Conservation (phyloP, 2,797 vertebrate genomes). For the Malurus leucopterus region DNA sequence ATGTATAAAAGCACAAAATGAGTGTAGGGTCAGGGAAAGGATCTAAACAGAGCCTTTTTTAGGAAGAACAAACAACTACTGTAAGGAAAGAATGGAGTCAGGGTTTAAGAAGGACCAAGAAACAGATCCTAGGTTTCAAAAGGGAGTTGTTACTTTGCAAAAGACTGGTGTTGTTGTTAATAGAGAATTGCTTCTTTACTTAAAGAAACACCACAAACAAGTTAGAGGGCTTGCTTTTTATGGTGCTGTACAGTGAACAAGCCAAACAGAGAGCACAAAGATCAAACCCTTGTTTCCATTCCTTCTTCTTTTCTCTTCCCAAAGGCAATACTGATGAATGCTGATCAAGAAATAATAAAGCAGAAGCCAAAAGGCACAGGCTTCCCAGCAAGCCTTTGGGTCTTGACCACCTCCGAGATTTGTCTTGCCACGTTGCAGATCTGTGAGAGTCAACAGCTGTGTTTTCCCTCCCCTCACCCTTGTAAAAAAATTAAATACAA, state of each 20-base stretch:
- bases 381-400: neutral
- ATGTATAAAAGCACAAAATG: neutral
- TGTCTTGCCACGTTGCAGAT: neutral
- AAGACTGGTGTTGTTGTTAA: neutral
- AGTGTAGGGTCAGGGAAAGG: neutral
- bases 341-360: constrained; percentile 3
- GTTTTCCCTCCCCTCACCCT: neutral
- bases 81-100: neutral
- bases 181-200: neutral
- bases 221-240: neutral
- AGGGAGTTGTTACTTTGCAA: neutral
- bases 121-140: neutral
- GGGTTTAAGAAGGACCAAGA: neutral
- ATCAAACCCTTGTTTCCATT: neutral
- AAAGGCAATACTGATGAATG: neutral
- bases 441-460: neutral
- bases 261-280: neutral
- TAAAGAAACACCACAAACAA: neutral
- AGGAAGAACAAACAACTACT: neutral
- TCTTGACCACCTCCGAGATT: constrained; percentile 19
- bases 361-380: neutral
- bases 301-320: neutral
- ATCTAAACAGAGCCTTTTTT: neutral
- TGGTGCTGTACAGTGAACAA: neutral
- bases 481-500: neutral